Evolutionary conservation across 64 coral and sea anemone genomes (phyloP), one percentile per base, ranked within the genome.

Genomic region (Trachythela sp.): DNA sequence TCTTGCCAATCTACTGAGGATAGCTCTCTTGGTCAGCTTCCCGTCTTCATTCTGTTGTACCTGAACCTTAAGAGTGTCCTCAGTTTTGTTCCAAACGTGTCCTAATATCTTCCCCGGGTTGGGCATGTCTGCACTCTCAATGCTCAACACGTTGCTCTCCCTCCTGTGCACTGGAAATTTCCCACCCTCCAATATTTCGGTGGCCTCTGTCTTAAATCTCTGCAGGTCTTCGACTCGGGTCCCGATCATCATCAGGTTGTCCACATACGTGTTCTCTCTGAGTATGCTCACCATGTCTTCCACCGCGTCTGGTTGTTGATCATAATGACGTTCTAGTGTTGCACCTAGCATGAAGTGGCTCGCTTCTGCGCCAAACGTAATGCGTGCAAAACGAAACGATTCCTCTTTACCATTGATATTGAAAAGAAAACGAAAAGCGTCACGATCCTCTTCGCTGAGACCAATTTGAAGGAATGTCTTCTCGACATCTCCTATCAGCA

Each of bases 281-380:
- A 77, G 71, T 77, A 5, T 77, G 36, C 36, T 77, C 71, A 77
- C 71, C n/a, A n/a, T 77, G 2, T 77, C 71, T 34, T 17, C 1
- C 3, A 32, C 3, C 31, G 29, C 17, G 2, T 32, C 71, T 4
- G 71, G 71, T 77, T 77, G 71, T n/a, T 77, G 71, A 18, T 77
- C 71, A 36, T 77, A 77, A 77, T 32, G 71, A 77, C 29, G 36
- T 77, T 77, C 30, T 32, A 77, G 17, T 34, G 71, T 77, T 35
- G 71, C 71, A 26, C 71, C 71, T 7, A 77, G 31, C 71, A 77
- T 77, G 17, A 77, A 77, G 26, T 6, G 71, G 71, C 71, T 77
- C 4, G 71, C 8, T 77, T 77, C 71, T 4, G 31, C 71, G 2
- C 71, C 71, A 17, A 77, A 77, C 36, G 71, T 6, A 10, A 77